Evolutionary conservation across 1,140 invertebrate genomes (phyloP), one percentile per base, ranked within the genome.

Genomic region (Drosophila fuyamai): DNA sequence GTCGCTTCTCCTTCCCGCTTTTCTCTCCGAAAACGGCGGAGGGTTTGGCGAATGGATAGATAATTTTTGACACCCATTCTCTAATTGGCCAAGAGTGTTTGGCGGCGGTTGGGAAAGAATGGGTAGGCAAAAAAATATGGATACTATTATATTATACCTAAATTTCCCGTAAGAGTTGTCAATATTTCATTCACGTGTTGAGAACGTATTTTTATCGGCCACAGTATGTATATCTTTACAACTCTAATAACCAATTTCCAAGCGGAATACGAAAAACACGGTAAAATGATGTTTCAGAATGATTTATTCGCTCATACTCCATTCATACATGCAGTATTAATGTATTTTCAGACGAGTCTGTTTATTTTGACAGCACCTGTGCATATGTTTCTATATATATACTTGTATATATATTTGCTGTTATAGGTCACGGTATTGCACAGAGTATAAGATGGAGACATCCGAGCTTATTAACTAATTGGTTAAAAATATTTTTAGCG

Each of bases 21-120:
- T 74, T 80, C 83, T 83, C 80, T 68, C 72, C 79, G 68, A 66
- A 65, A 85, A 73, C 63, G 53, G 63, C 78, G 66, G 60, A 38
- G 78, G 59, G 59, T 63, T 76, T 71, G 67, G 60, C 66, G 66
- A 81, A 77, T 70, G 67, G 73, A 81, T 81, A 71, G 84, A 76
- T 81, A 68, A 81, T 89, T 88, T 88, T 88, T 88, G 54, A 66
- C 84, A 88, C 84, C 62, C 68, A 41, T 48, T 58, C 76, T 80
- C 84, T 88, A 88, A 88, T 88, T 88, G 84, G 46, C 35, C 61
- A 46, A 75, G 59, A 67, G 72, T 32, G 14, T 1, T 23, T 47
- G 9, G 10, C 18, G 38, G 6, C 4, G 13, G 14, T 18, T 23
- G 23, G 2, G 2, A 23, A 38, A 32, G 14, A 36, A 8, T 13